Evolutionary conservation across 2,113 vertebrate genomes (phyloP).

Genomic region (Daphoenositta chrysoptera): DNA sequence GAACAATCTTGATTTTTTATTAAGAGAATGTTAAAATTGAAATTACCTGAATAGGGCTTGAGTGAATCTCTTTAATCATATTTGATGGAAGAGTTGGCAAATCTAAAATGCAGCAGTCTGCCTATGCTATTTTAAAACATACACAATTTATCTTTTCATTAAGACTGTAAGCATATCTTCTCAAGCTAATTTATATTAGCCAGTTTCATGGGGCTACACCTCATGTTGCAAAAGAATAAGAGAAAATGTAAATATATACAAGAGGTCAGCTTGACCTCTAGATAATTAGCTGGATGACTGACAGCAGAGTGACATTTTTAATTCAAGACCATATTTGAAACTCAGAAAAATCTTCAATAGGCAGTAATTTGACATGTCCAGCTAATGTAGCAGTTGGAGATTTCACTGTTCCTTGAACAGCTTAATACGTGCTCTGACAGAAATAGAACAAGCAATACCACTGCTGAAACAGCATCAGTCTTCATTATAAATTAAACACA

Average conservation of each 20-base stretch:
- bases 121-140: neutral
- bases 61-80: neutral
- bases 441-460: neutral
- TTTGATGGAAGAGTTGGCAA: neutral
- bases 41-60: neutral
- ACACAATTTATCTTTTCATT: neutral
- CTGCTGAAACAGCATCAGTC: slow-evolving; percentile 18
- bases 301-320: slow-evolving; percentile 2
- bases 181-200: neutral
- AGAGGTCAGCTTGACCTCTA: neutral
- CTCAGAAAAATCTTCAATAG: neutral
- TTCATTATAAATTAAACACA: slow-evolving; percentile 41
- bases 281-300: neutral
- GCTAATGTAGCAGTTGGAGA: neutral
- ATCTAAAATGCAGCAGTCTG: neutral
- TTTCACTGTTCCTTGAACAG: neutral
- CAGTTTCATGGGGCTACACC: neutral
- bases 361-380: neutral
- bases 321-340: neutral
- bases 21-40: neutral
- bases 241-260: neutral
- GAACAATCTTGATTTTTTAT: neutral
- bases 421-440: neutral
- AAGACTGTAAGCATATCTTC: neutral
- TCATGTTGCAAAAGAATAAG: neutral